Evolutionary conservation across 2,113 vertebrate species (phyloP), one percentile per base, ranked within the genome.

Genomic region (Atractosteus spatula): DNA sequence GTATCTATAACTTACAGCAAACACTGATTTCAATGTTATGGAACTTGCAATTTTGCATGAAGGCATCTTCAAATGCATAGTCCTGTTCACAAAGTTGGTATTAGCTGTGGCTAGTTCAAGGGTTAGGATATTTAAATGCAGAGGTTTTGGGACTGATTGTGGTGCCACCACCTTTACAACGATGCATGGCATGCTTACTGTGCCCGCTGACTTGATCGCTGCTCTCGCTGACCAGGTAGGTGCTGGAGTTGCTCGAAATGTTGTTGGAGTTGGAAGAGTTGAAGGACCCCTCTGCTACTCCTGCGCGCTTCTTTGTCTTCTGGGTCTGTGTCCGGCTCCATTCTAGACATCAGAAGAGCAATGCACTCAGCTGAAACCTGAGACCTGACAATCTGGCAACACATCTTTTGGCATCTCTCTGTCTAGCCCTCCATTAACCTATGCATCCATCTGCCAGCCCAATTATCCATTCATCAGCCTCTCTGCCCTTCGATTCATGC

Each of bases 261-360:
- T 41, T 63, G 1, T 57, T 75, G 0, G 69, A 64, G 17, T 54
- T 68, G 45, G 73, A 70, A 3, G 88, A 90, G 1, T 69, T 55
- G 56, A 83, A 75, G 6, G 88, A 87, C 1, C 77, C n/a, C 7
- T 47, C 47, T 0, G 75, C 83, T 8, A 12, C 0, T 0, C 72
- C 5, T 0, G 84, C 83, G 14, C 8, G 11, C 10, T 78, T 84
- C 72, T 80, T 87, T 0, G 1, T 57, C 0, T 71, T 85, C 7
- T 84, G 80, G 3, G 85, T 87, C 44, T 84, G 85, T 1, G 83
- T 88, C 1, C 82, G 87, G 82, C 91, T 92, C 90, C 90, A 93
- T 0, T 91, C 92, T 93, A 76, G 14, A 76, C 41, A 29, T 29
- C 29, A n/a, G 42, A 59, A 62, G 55, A 13, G 69, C 10, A 68